phyloP scores from a whole-genome alignment of 2,113 vertebrate genomes.

The Danionella cerebrum region DNA sequence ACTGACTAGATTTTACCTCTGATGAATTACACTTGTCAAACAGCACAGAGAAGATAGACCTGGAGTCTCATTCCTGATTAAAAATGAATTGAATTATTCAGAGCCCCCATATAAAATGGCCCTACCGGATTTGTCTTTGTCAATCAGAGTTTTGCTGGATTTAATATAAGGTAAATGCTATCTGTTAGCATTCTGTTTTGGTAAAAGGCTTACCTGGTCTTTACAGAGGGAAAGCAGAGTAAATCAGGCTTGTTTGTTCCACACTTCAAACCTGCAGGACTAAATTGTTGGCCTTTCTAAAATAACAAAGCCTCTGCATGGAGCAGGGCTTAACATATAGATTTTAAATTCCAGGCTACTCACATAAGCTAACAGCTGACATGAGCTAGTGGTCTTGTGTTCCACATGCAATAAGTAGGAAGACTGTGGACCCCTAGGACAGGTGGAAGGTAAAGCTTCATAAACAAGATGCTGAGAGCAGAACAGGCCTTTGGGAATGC shows the following conservation, averaged over 20 bases:
- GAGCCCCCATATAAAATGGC: slow-evolving; percentile 5
- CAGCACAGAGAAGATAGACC: slow-evolving; percentile 30
- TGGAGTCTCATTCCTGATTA: slow-evolving; percentile 36
- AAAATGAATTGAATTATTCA: slow-evolving; percentile 40
- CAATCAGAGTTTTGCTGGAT: slow-evolving; percentile 19
- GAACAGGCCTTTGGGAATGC: slow-evolving; percentile 1
- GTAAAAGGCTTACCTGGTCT: background rate
- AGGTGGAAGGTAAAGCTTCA: slow-evolving; percentile 1
- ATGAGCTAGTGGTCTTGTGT: slow-evolving; percentile 1
- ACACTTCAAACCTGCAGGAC: background rate
- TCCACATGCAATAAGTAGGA: background rate
- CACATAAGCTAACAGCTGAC: background rate
- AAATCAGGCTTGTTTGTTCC: background rate
- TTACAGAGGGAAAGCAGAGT: background rate
- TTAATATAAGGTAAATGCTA: slow-evolving; percentile 34
- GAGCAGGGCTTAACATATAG: background rate
- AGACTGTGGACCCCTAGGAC: background rate
- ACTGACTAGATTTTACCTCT: slow-evolving; percentile 36
- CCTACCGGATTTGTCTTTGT: slow-evolving; percentile 16
- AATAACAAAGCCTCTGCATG: background rate
- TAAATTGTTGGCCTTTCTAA: background rate
- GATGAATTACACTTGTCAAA: slow-evolving; percentile 43
- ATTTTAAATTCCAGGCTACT: background rate
- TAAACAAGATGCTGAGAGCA: slow-evolving; percentile 9
- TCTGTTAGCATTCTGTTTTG: slow-evolving; percentile 4